A percentile compares a stretch with the other conserved stretches of the same genome.
Evolutionary conservation across 1,140 invertebrate species (phyloP).

Genomic region (Bathynomus jamesi): DNA sequence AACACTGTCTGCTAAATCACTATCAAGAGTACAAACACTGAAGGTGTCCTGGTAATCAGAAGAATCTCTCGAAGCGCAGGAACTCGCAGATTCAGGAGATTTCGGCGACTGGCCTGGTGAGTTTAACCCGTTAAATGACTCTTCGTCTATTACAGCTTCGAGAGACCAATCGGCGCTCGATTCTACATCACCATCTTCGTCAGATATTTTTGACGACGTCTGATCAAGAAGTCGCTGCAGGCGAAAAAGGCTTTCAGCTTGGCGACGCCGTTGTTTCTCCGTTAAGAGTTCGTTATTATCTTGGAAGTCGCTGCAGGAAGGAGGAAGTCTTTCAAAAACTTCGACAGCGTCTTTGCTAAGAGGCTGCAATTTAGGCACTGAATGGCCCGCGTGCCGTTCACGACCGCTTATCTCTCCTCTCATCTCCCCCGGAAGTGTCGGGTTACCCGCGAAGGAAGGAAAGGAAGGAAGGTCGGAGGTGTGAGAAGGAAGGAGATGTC

Average conservation of each 20-base stretch:
- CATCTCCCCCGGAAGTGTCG: constrained; percentile 35
- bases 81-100: not conserved
- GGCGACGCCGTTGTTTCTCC: constrained; percentile 16
- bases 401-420: constrained; percentile 10
- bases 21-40: constrained; percentile 24
- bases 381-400: constrained; percentile 14
- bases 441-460: constrained; percentile 22
- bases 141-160: constrained; percentile 29
- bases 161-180: constrained; percentile 35
- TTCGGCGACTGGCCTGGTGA: constrained; percentile 3
- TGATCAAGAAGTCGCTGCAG: constrained; percentile 27
- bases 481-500: not conserved
- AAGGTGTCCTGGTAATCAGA: constrained; percentile 14
- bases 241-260: constrained; percentile 30
- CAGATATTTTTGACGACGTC: not conserved
- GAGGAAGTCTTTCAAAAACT: constrained; percentile 1
- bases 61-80: constrained; percentile 1
- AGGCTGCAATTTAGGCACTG: constrained; percentile 28
- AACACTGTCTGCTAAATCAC: constrained; percentile 21
- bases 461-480: constrained; percentile 13
- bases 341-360: constrained; percentile 10
- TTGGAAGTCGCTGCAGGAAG: constrained; percentile 10
- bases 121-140: constrained; percentile 7
- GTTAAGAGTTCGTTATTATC: constrained; percentile 3
- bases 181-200: constrained; percentile 15